These are phyloP conservation scores for Phymorhynchus buccinoides DNA, from an alignment of 1,140 invertebrate species.

Conservation along the genomic window DNA sequence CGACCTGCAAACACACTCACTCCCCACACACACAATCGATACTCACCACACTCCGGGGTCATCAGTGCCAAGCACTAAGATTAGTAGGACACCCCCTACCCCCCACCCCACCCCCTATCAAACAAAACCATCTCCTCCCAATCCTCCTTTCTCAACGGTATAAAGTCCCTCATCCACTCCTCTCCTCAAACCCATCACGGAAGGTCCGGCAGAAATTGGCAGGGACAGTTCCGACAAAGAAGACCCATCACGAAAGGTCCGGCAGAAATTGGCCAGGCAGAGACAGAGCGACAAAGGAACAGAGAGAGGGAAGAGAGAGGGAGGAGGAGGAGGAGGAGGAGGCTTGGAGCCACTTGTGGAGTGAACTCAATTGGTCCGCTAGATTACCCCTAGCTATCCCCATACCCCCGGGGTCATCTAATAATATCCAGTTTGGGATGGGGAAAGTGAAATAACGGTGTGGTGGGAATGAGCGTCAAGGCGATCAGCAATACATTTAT, in stretches of 20 bases:
- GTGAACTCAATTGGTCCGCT: slow-evolving; percentile 17
- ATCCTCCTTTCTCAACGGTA: neutral
- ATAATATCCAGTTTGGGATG: no score
- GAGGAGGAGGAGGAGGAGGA: neutral
- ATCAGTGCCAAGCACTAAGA: neutral
- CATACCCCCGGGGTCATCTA: no score
- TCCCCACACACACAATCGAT: slow-evolving; percentile 4
- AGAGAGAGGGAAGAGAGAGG: no score
- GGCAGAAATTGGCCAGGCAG: slow-evolving; percentile 20
- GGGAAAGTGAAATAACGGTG: no score
- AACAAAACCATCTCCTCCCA: neutral
- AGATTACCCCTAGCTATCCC: neutral
- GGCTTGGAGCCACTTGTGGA: neutral
- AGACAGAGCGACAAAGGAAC: no score
- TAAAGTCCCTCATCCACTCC: no score
- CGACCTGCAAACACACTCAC: slow-evolving; percentile 36
- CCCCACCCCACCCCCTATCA: neutral
- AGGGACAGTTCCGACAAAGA: slow-evolving; percentile 9
- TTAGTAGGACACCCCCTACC: neutral
- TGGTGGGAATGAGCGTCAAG: no score
- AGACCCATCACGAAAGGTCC: neutral
- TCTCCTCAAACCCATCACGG: neutral
- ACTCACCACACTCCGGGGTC: neutral
- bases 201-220: slow-evolving; percentile 22
- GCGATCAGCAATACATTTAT: no score